A percentile compares a stretch with the other conserved stretches of the same genome.
These are phyloP conservation scores for Agrochola lota DNA, from an alignment of 2,888 invertebrate genomes.

Conservation along the genomic window DNA sequence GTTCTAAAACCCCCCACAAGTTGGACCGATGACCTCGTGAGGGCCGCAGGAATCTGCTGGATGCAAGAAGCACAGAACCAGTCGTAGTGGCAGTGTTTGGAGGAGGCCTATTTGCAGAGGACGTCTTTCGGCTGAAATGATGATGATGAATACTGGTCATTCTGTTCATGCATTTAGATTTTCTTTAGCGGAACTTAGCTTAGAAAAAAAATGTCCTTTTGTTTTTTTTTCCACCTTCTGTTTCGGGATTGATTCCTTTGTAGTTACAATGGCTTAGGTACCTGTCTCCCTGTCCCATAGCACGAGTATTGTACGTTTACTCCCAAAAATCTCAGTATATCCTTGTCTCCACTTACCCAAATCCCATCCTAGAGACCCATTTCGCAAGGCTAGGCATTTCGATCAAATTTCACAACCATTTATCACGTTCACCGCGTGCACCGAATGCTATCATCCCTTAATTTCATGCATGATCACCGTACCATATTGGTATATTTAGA, in stretches of 20 bases:
- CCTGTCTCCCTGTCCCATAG: not conserved
- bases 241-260: not conserved
- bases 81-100: too few species aligned
- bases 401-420: constrained; percentile 59
- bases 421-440: constrained; percentile 63
- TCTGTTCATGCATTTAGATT: not conserved
- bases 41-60: too few species aligned
- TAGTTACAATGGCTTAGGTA: not conserved
- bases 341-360: constrained; percentile 2
- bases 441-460: constrained; percentile 72
- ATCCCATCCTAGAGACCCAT: constrained; percentile 46
- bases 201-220: not conserved
- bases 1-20: too few species aligned
- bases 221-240: not conserved
- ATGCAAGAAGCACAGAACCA: too few species aligned
- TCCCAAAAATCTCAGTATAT: not conserved
- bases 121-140: too few species aligned
- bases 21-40: too few species aligned
- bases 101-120: too few species aligned
- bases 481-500: constrained; percentile 85
- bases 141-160: too few species aligned
- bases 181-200: not conserved
- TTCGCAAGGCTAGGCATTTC: constrained; percentile 46
- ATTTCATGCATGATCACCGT: constrained; percentile 82
- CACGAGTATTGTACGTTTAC: not conserved